Conservation (phyloP, 2,888 invertebrate genomes). For the Drosophila anceps region DNA sequence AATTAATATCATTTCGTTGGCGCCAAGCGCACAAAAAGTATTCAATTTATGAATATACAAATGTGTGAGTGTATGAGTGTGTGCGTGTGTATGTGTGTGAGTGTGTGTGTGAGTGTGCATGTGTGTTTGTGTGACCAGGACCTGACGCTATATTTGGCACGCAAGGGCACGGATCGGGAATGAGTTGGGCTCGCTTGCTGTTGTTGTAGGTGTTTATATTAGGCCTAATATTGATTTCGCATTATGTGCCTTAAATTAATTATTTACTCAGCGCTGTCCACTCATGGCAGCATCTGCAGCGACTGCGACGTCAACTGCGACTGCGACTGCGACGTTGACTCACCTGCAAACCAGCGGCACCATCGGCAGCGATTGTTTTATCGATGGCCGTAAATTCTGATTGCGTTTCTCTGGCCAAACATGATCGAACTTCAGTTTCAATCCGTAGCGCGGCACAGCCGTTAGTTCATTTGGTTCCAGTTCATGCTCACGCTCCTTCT, state of each 20-base stretch:
- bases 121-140: constrained; percentile 49
- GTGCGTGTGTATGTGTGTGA: neutral
- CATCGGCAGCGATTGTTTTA: constrained; percentile 90
- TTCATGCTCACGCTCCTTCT: constrained; percentile 33
- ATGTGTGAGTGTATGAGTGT: neutral
- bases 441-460: constrained; percentile 88
- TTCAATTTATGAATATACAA: constrained; percentile 52
- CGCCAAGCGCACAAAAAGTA: constrained; percentile 54
- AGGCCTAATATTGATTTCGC: constrained; percentile 70
- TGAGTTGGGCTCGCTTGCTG: constrained; percentile 10
- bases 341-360: constrained; percentile 91
- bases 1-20: constrained; percentile 61
- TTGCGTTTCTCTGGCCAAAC: constrained; percentile 90
- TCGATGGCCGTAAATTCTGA: constrained; percentile 88
- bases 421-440: constrained; percentile 91
- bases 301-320: neutral
- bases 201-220: constrained; percentile 49
- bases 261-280: constrained; percentile 52
- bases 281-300: constrained; percentile 28
- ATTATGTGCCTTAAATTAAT: constrained; percentile 69
- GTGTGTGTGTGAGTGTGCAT: neutral
- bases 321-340: constrained; percentile 29
- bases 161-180: constrained; percentile 33
- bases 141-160: constrained; percentile 72
- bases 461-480: constrained; percentile 76